These are phyloP conservation scores for Lutjanus campechanus DNA, from an alignment of 2,797 vertebrate species.

Conservation along the genomic window DNA sequence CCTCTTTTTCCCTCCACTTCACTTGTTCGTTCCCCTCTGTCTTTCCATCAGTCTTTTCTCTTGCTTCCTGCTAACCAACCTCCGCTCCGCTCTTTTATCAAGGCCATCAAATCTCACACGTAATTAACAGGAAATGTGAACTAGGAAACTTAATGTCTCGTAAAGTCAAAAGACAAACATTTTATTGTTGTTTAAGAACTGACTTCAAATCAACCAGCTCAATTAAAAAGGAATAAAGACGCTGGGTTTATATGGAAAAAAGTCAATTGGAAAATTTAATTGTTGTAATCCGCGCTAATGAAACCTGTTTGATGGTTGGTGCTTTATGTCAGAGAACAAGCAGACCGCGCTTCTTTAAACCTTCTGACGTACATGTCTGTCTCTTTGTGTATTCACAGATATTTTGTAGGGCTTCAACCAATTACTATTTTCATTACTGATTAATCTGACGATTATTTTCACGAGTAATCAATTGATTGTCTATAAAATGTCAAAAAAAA, in stretches of 20 bases:
- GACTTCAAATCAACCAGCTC: constrained; percentile 86
- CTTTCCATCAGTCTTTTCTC: constrained; percentile 66
- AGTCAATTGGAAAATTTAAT: constrained; percentile 84
- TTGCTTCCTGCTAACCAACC: constrained; percentile 61
- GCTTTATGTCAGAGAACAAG: constrained; percentile 61
- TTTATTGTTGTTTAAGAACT: constrained; percentile 82
- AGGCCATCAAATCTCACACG: constrained; percentile 82
- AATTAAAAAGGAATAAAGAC: constrained; percentile 83
- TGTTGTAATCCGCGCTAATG: constrained; percentile 78
- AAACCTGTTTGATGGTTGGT: constrained; percentile 81
- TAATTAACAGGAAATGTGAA: constrained; percentile 85
- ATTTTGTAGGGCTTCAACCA: neutral
- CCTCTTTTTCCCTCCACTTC: constrained; percentile 28
- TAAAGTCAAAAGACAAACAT: constrained; percentile 84
- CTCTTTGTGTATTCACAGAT: constrained; percentile 29
- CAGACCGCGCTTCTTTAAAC: constrained; percentile 54
- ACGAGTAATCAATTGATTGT: no score
- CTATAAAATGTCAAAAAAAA: no score
- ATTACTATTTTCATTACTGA: no score
- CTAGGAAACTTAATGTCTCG: constrained; percentile 80
- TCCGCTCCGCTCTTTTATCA: constrained; percentile 76
- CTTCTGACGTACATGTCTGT: constrained; percentile 52
- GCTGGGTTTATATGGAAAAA: constrained; percentile 83
- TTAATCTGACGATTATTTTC: no score
- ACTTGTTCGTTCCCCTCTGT: constrained; percentile 45